Evolutionary conservation across 2,888 invertebrate genomes (phyloP).

Genomic region (Agonopterix arenella): DNA sequence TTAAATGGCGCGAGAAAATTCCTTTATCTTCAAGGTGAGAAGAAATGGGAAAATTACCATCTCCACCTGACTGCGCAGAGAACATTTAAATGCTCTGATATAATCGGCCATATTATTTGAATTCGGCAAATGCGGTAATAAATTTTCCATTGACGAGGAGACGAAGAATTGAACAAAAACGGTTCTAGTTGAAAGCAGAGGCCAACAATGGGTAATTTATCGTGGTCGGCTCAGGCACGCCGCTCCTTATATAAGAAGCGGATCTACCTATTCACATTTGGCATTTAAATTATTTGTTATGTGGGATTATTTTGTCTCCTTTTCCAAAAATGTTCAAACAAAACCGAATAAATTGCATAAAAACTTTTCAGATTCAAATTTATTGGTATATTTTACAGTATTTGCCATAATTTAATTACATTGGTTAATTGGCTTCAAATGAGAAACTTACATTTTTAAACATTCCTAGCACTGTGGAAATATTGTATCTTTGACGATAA

Average conservation of each 20-base stretch:
- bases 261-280: conserved; percentile 8
- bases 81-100: conserved; percentile 58
- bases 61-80: conserved; percentile 43
- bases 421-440: too few species aligned
- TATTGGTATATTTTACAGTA: too few species aligned
- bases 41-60: conserved; percentile 50
- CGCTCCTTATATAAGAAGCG: conserved; percentile 43
- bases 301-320: too few species aligned
- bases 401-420: too few species aligned
- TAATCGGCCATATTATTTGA: conserved; percentile 66
- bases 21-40: conserved; percentile 29
- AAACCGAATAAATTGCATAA: too few species aligned
- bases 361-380: too few species aligned
- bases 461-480: too few species aligned
- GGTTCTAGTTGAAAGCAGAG: conserved; percentile 63
- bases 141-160: conserved; percentile 71
- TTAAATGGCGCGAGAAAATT: conserved; percentile 30
- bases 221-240: conserved; percentile 33
- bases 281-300: too few species aligned
- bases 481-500: too few species aligned
- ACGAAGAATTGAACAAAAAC: conserved; percentile 75
- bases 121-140: conserved; percentile 65
- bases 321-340: too few species aligned
- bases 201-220: conserved; percentile 73
- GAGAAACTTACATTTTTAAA: too few species aligned